Base-by-base conservation (phyloP, 1,140 invertebrate genomes). In the Pseudobourletiella spinata region DNA sequence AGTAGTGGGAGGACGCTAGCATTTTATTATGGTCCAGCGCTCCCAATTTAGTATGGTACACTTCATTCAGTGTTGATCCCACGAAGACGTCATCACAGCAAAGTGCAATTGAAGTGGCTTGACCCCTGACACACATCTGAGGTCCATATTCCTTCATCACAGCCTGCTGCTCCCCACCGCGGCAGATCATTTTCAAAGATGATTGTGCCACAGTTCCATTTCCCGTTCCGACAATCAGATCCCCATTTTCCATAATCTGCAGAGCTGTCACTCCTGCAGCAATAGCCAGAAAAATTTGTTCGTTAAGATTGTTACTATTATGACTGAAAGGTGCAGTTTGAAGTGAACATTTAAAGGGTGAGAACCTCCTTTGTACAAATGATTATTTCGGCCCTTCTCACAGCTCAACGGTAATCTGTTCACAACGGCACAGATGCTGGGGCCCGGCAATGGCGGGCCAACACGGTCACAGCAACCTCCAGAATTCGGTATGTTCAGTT, bases 1-100 rank as follows among this genome's bases (percentile, higher is more conserved):
- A 81, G 1, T 82, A 85, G 70, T 94, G 91, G 71, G 88, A 91
- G 0, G 91, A 93, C 29, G 87, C 78, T 0, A 89, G 74, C 2
- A 94, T 76, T 43, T 83, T 82, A 0, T 52, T 44, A 1, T 81
- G 77, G 2, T 80, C 75, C 72, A 92, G 89, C 35, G 83, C 82
- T 1, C 76, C 73, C n/a, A 87, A 72, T 70, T 85, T 82, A 16
- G 94, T 81, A 39, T 81, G 79, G 74, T 89, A 93, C 59, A 95
- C 89, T 77, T 95, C 89, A 67, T 86, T 88, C 57, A 79, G 77
- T 1, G 77, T 76, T 1, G 90, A 92, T 16, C 87, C 90, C 22
- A 87, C 83, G 0, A 87, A 73, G 25, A 86, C 77, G 2, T 79
- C 75, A 14, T 63, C 51, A 39, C 60, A 58, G 29, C 57, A 67